Conservation (phyloP, 2,888 invertebrate genomes). For the Harpalus rubripes region DNA sequence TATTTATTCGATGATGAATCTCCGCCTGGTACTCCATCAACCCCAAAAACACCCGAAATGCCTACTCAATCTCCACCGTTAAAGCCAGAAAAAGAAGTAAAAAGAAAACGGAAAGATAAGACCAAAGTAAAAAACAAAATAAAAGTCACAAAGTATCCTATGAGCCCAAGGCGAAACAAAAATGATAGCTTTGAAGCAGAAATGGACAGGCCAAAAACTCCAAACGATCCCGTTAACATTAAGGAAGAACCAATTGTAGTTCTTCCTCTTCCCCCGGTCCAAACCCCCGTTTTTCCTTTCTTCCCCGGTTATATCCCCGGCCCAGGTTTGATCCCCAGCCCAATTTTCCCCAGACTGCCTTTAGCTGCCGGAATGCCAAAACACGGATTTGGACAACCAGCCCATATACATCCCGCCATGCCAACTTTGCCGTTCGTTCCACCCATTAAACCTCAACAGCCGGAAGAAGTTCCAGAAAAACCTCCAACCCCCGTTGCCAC, state of each 20-base stretch:
- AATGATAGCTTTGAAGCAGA: slow-evolving; percentile 67
- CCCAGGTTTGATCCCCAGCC: slow-evolving; percentile 83
- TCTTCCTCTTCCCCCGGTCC: slow-evolving; percentile 70
- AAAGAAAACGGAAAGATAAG: slow-evolving; percentile 78
- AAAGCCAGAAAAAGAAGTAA: slow-evolving; percentile 81
- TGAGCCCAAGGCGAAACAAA: slow-evolving; percentile 70
- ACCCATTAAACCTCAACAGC: slow-evolving; percentile 74
- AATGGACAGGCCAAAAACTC: slow-evolving; percentile 75
- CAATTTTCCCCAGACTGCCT: slow-evolving; percentile 77
- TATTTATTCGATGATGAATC: slow-evolving; percentile 76
- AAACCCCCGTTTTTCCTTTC: slow-evolving; percentile 78
- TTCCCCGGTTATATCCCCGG: slow-evolving; percentile 77
- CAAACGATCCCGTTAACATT: slow-evolving; percentile 72
- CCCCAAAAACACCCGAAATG: slow-evolving; percentile 81
- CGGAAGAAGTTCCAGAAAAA: slow-evolving; percentile 68
- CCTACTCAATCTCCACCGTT: slow-evolving; percentile 80
- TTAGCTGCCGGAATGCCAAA: slow-evolving; percentile 74
- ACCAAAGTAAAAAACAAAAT: slow-evolving; percentile 71
- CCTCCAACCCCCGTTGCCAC: slow-evolving; percentile 71
- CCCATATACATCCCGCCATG: slow-evolving; percentile 81
- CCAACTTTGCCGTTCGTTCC: slow-evolving; percentile 75
- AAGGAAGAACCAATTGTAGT: slow-evolving; percentile 69
- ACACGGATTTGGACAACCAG: slow-evolving; percentile 80
- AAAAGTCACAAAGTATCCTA: slow-evolving; percentile 38
- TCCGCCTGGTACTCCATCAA: slow-evolving; percentile 79